phyloP scores from a whole-genome alignment of 2,888 invertebrate genomes.

The Cynaeus angustus region DNA sequence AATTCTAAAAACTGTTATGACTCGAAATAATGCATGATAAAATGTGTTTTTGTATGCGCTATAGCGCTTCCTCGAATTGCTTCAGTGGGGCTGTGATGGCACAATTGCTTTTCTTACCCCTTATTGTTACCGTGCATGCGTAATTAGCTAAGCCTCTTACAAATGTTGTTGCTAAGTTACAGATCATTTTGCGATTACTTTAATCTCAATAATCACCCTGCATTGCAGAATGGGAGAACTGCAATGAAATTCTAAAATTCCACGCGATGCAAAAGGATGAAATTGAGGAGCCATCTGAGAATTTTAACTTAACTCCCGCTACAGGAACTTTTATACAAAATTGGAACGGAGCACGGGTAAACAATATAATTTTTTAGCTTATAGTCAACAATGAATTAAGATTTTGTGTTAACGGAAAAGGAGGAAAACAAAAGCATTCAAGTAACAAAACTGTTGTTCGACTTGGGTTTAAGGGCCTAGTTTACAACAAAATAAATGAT shows the following conservation, averaged over 20 bases:
- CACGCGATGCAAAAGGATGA: no score
- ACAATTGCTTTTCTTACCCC: conserved; percentile 17
- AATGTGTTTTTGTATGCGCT: conserved; percentile 21
- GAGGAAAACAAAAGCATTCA: neutral
- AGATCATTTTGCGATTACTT: conserved; percentile 25
- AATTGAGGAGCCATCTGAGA: no score
- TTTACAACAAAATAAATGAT: no score
- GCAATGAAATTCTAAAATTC: neutral
- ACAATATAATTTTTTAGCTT: neutral
- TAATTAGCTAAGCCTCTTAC: conserved; percentile 29
- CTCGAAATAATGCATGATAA: conserved; percentile 4
- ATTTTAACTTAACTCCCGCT: no score
- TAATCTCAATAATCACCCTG: neutral
- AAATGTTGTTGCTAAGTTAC: conserved; percentile 26
- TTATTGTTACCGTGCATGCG: conserved; percentile 8
- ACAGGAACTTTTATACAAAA: no score
- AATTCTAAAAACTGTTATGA: neutral
- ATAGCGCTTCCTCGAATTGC: conserved; percentile 6
- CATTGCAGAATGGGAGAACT: conserved; percentile 3
- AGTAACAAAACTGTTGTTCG: no score
- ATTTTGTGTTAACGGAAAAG: no score
- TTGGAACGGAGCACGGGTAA: neutral
- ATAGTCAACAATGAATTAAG: no score
- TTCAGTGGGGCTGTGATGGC: conserved; percentile 11
- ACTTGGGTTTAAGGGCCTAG: no score